These are phyloP conservation scores for Habrosyne pyritoides DNA, from an alignment of 2,888 invertebrate species.

Conservation along the genomic window DNA sequence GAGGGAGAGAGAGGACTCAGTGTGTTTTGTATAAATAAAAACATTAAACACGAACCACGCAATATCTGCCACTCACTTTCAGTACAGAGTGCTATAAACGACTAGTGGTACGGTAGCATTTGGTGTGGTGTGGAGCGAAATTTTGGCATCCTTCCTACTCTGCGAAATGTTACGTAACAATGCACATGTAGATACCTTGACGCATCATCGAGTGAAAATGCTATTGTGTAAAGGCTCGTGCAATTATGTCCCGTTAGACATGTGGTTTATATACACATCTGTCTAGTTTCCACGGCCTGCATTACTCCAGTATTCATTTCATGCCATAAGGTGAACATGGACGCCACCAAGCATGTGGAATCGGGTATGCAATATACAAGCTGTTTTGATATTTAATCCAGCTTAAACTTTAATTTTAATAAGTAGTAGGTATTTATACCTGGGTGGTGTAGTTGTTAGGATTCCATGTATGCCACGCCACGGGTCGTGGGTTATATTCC, in stretches of 20 bases:
- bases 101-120: slow-evolving; percentile 22
- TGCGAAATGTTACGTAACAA: slow-evolving; percentile 73
- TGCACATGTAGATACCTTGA: slow-evolving; percentile 58
- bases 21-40: not conserved
- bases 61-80: not conserved
- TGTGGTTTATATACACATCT: slow-evolving; percentile 13
- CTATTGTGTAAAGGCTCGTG: slow-evolving; percentile 7
- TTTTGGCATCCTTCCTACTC: slow-evolving; percentile 72
- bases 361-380: not conserved
- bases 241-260: slow-evolving; percentile 22
- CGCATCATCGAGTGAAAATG: slow-evolving; percentile 5
- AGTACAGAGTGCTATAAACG: slow-evolving; percentile 19
- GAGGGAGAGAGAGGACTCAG: not conserved
- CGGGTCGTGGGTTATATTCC: no score
- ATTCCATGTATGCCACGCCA: no score
- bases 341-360: slow-evolving; percentile 34
- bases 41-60: not conserved
- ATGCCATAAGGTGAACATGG: slow-evolving; percentile 35
- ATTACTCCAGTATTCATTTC: slow-evolving; percentile 25
- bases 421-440: no score
- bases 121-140: slow-evolving; percentile 49
- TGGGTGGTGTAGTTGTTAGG: no score
- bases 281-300: slow-evolving; percentile 23
- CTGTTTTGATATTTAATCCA: not conserved
- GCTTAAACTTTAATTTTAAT: no score